Conservation (phyloP, 2,888 invertebrate genomes). For the Pseudoips prasinana region DNA sequence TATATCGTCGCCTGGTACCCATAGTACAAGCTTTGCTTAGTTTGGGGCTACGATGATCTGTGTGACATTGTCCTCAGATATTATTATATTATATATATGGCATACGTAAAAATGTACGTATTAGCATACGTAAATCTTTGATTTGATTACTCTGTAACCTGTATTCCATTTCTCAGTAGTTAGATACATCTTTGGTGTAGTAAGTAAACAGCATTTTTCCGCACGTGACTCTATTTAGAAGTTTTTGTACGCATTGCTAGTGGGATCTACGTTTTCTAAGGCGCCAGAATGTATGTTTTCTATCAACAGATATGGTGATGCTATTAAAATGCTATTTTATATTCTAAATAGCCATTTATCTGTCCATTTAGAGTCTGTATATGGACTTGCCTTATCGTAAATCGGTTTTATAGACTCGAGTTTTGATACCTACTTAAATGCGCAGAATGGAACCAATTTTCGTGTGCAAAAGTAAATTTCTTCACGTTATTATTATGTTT, state of each 20-base stretch:
- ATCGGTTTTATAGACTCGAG: slow-evolving; percentile 19
- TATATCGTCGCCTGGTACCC: no score
- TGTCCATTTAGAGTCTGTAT: neutral
- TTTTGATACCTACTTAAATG: neutral
- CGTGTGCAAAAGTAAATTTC: no score
- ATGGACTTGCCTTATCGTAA: slow-evolving; percentile 12
- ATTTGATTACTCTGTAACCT: no score
- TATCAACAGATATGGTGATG: slow-evolving; percentile 18
- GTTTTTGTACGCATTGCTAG: slow-evolving; percentile 15
- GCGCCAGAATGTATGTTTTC: slow-evolving; percentile 28
- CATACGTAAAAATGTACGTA: no score
- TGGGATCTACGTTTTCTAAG: slow-evolving; percentile 21
- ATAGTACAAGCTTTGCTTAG: no score
- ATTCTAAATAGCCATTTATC: slow-evolving; percentile 17
- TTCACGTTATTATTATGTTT: no score
- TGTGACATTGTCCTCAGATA: no score
- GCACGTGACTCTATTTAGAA: slow-evolving; percentile 14
- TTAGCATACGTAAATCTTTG: no score
- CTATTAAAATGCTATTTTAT: slow-evolving; percentile 21
- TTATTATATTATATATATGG: no score
- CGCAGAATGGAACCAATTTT: no score
- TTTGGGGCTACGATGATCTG: no score
- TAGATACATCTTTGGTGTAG: slow-evolving; percentile 7
- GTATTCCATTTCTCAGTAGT: slow-evolving; percentile 17
- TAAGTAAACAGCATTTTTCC: slow-evolving; percentile 26